phyloP scores from a whole-genome alignment of 2,888 invertebrate genomes.

The Calliopum simillimum region DNA sequence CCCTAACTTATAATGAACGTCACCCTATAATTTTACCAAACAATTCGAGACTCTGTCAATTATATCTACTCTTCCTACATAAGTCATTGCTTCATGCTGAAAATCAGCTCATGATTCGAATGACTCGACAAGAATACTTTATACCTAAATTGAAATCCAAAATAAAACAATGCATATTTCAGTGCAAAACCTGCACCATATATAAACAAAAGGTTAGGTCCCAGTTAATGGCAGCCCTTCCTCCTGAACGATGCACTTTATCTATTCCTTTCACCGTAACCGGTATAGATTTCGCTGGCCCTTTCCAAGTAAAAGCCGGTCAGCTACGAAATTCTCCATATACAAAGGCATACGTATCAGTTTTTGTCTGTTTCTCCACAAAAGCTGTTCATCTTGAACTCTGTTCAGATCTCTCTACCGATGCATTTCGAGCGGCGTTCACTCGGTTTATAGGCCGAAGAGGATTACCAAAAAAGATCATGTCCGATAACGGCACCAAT shows the following conservation, averaged over 20 bases:
- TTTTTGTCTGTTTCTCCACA: conserved; percentile 36
- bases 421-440: too few species aligned
- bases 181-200: conserved; percentile 27
- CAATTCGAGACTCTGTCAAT: background rate
- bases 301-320: conserved; percentile 35
- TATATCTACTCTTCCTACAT: background rate
- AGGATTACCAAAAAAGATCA: conserved; percentile 23
- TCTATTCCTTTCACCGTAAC: conserved; percentile 34
- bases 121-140: background rate
- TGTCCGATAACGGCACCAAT: conserved; percentile 29
- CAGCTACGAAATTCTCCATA: conserved; percentile 22
- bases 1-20: background rate
- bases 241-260: conserved; percentile 31
- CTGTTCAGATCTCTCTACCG: too few species aligned
- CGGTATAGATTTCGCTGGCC: conserved; percentile 40
- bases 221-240: conserved; percentile 38
- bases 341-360: conserved; percentile 30
- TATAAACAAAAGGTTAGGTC: conserved; percentile 31
- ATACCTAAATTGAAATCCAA: too few species aligned
- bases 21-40: background rate
- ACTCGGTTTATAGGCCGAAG: background rate
- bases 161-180: too few species aligned
- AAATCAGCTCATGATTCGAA: background rate
- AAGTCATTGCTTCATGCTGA: background rate
- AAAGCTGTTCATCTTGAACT: too few species aligned